Evolutionary conservation across 2,797 vertebrate genomes (phyloP).

Genomic region (Dipus sagitta): DNA sequence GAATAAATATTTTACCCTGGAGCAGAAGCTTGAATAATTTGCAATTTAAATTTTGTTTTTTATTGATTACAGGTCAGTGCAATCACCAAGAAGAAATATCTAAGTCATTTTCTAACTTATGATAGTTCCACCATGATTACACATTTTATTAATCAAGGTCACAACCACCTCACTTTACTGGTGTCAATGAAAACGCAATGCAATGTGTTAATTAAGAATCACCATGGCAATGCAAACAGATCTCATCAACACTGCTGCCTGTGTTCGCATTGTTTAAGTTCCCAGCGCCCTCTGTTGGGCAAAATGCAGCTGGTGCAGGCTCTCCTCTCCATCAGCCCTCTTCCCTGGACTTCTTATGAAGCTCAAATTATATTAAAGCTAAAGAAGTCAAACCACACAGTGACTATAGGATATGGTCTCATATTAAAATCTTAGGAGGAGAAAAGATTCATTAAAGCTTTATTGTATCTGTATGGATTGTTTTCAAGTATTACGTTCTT

Average conservation of each 20-base stretch:
- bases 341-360: neutral
- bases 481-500: constrained; percentile 30
- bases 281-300: constrained; percentile 86
- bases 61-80: constrained; percentile 77
- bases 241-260: neutral
- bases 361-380: constrained; percentile 26
- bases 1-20: constrained; percentile 36
- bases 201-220: constrained; percentile 84
- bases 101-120: constrained; percentile 73
- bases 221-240: constrained; percentile 75
- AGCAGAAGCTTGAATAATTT: constrained; percentile 61
- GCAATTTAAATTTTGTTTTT: constrained; percentile 74
- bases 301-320: neutral
- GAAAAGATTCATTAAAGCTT: constrained; percentile 25
- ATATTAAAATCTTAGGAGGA: constrained; percentile 33
- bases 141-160: constrained; percentile 87
- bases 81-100: constrained; percentile 46
- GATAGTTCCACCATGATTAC: constrained; percentile 84
- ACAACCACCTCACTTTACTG: constrained; percentile 81
- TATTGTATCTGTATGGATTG: neutral
- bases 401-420: neutral
- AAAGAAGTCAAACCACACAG: neutral
- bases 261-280: constrained; percentile 56
- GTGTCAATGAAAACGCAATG: constrained; percentile 81
- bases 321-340: neutral